Percentiles rank a stretch among this genome's conserved stretches.
Conservation (phyloP, 2,888 invertebrate genomes). For the Tenthredo scrophulariae region DNA sequence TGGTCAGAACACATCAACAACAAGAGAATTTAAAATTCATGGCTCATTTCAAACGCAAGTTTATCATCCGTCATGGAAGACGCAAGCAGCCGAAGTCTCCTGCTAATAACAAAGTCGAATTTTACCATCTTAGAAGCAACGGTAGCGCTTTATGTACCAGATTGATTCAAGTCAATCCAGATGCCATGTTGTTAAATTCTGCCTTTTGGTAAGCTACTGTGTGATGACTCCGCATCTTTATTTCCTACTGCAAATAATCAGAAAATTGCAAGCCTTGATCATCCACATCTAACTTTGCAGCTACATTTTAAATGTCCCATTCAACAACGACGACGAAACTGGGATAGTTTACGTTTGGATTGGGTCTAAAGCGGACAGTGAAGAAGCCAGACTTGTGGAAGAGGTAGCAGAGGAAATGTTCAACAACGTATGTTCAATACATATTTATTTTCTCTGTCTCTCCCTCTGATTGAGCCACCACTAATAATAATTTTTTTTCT, state of each 20-base stretch:
- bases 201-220: slow-evolving; percentile 90
- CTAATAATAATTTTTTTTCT: slow-evolving; percentile 42
- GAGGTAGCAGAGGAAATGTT: slow-evolving; percentile 97
- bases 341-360: slow-evolving; percentile 98
- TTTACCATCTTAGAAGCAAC: slow-evolving; percentile 97
- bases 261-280: background rate
- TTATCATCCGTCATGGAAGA: slow-evolving; percentile 95
- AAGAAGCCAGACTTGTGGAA: slow-evolving; percentile 91
- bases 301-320: slow-evolving; percentile 95
- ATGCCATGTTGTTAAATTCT: slow-evolving; percentile 93
- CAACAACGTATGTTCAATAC: slow-evolving; percentile 84
- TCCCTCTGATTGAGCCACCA: background rate
- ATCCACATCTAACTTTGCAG: slow-evolving; percentile 78
- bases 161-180: slow-evolving; percentile 93
- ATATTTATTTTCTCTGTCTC: background rate
- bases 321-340: slow-evolving; percentile 90
- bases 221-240: slow-evolving; percentile 54
- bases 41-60: slow-evolving; percentile 97
- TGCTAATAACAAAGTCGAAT: slow-evolving; percentile 83
- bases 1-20: slow-evolving; percentile 97
- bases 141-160: slow-evolving; percentile 96
- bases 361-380: slow-evolving; percentile 90
- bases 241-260: slow-evolving; percentile 20
- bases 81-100: slow-evolving; percentile 81
- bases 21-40: slow-evolving; percentile 99